These are phyloP conservation scores for Mythimna loreyi DNA, from an alignment of 2,888 invertebrate genomes.

Conservation along the genomic window DNA sequence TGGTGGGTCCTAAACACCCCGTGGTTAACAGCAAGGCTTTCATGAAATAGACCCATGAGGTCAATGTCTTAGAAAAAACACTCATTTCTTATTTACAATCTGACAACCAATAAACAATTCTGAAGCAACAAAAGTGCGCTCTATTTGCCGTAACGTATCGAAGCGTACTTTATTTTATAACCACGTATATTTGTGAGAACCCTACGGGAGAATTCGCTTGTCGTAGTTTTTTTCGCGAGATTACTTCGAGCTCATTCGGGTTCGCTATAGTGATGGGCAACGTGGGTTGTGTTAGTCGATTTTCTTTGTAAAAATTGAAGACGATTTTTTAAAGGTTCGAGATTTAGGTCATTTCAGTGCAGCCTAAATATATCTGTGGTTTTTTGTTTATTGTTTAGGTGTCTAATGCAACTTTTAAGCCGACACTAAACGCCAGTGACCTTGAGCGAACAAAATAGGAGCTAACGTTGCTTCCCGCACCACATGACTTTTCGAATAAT, in stretches of 20 bases:
- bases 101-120: slow-evolving; percentile 32
- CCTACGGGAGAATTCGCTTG: slow-evolving; percentile 30
- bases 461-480: no score
- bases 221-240: slow-evolving; percentile 50
- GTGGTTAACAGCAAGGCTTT: no score
- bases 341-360: slow-evolving; percentile 12
- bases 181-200: slow-evolving; percentile 41
- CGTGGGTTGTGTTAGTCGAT: slow-evolving; percentile 10
- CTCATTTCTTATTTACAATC: slow-evolving; percentile 33
- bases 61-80: neutral
- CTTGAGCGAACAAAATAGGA: no score
- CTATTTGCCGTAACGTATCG: slow-evolving; percentile 21
- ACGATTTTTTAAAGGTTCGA: neutral
- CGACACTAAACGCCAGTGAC: no score
- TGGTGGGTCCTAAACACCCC: no score
- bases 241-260: slow-evolving; percentile 54
- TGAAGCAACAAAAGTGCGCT: slow-evolving; percentile 8
- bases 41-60: neutral
- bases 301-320: neutral
- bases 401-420: no score
- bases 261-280: slow-evolving; percentile 43
- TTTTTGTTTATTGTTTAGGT: no score
- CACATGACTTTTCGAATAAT: no score
- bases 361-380: neutral
- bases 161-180: slow-evolving; percentile 49